Conservation (phyloP, 2,888 invertebrate species). For the Dascillus cervinus region DNA sequence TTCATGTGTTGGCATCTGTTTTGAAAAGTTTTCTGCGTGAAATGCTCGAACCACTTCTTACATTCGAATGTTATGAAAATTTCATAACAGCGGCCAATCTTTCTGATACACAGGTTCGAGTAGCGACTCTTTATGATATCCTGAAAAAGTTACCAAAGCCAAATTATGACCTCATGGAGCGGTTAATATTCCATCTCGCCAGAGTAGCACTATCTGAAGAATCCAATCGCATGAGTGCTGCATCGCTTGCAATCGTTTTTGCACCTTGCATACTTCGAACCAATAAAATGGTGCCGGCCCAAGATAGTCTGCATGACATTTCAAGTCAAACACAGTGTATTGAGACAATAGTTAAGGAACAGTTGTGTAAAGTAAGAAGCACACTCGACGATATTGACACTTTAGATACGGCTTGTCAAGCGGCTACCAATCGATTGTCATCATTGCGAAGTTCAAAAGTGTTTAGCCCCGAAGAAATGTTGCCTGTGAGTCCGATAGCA, state of each 20-base stretch:
- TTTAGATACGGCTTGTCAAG: constrained; percentile 77
- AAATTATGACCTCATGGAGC: constrained; percentile 85
- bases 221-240: constrained; percentile 86
- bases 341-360: constrained; percentile 83
- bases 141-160: constrained; percentile 82
- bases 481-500: constrained; percentile 32
- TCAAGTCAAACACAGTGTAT: constrained; percentile 83
- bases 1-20: constrained; percentile 85
- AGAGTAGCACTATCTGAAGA: constrained; percentile 80
- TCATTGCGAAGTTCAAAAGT: constrained; percentile 69
- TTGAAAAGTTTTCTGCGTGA: constrained; percentile 85
- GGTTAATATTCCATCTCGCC: constrained; percentile 87
- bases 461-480: constrained; percentile 51
- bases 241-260: constrained; percentile 88
- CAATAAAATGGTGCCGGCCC: constrained; percentile 79
- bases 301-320: constrained; percentile 86
- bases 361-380: constrained; percentile 73
- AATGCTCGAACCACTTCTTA: constrained; percentile 87
- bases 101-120: constrained; percentile 70
- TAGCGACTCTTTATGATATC: constrained; percentile 78
- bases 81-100: constrained; percentile 84
- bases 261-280: constrained; percentile 90
- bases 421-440: constrained; percentile 73
- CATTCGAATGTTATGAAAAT: constrained; percentile 91
- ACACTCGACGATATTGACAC: constrained; percentile 87